phyloP scores from a whole-genome alignment of 1,140 invertebrate species.

The Odontomachus brunneus region DNA sequence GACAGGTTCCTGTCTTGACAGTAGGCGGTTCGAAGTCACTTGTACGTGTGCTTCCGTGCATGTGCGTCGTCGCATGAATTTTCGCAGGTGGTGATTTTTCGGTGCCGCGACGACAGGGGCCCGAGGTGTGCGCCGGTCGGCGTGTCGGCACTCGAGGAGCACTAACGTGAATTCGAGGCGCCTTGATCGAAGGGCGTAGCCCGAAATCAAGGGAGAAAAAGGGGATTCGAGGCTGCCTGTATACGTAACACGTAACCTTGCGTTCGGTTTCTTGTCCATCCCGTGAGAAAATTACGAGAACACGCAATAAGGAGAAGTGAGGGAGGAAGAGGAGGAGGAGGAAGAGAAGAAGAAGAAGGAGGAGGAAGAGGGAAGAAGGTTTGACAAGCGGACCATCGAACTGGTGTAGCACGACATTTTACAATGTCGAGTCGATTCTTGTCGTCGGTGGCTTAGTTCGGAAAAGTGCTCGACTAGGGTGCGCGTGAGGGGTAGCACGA shows the following conservation, averaged over 20 bases:
- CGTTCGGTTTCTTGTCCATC: constrained; percentile 44
- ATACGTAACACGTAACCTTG: constrained; percentile 38
- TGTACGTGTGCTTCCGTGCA: constrained; percentile 42
- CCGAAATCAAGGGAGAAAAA: constrained; percentile 69
- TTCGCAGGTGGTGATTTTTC: constrained; percentile 78
- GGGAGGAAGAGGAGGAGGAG: constrained; percentile 22
- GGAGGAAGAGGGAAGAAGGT: constrained; percentile 24
- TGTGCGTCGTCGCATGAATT: constrained; percentile 72
- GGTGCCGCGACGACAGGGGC: constrained; percentile 36
- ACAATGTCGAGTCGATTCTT: constrained; percentile 50
- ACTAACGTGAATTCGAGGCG: constrained; percentile 51
- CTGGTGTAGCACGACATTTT: constrained; percentile 28
- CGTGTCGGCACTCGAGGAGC: constrained; percentile 47
- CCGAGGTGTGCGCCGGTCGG: constrained; percentile 41
- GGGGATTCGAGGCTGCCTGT: not conserved
- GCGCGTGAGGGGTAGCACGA: not conserved
- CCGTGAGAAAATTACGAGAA: constrained; percentile 61
- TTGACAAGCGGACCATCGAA: constrained; percentile 47
- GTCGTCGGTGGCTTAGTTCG: not conserved
- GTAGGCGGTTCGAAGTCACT: constrained; percentile 47
- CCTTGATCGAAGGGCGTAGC: constrained; percentile 73
- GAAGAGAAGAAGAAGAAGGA: not conserved
- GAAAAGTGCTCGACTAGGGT: not conserved
- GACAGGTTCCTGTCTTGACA: constrained; percentile 69
- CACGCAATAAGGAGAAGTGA: constrained; percentile 35